phyloP scores from a whole-genome alignment of 64 coral and sea anemone species.

The Stichodactyla mertensii region DNA sequence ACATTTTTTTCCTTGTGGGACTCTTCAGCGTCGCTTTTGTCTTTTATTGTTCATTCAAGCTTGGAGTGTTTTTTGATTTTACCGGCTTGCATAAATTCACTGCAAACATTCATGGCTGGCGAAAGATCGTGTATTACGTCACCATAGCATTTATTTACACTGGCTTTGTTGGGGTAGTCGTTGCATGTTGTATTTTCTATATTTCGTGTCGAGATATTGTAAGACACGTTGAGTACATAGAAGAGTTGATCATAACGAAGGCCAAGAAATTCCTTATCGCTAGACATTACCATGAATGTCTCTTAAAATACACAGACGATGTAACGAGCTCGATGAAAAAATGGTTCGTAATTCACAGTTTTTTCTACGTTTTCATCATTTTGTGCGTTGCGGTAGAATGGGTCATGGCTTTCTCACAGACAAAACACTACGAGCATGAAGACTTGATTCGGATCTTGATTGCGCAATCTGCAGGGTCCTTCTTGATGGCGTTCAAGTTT shows the following conservation, averaged over 20 bases:
- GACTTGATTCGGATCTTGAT: not conserved
- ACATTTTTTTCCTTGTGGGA: constrained; percentile 50
- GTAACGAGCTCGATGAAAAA: not conserved
- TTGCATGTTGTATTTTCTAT: constrained; percentile 34
- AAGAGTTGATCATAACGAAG: not conserved
- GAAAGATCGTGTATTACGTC: not conserved
- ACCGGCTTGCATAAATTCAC: constrained; percentile 57
- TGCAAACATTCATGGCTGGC: constrained; percentile 17
- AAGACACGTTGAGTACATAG: constrained; percentile 20
- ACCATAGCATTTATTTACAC: constrained; percentile 7
- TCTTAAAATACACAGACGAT: constrained; percentile 25
- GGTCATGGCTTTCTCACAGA: not conserved
- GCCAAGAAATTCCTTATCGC: constrained; percentile 6
- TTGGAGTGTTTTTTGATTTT: constrained; percentile 67
- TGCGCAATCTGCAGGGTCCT: constrained; percentile 4
- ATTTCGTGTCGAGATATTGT: constrained; percentile 30
- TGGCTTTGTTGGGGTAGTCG: not conserved
- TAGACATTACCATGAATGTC: constrained; percentile 22
- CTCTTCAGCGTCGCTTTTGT: constrained; percentile 48
- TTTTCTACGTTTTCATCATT: constrained; percentile 3
- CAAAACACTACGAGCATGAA: not conserved
- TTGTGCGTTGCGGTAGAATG: not conserved
- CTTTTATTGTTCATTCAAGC: constrained; percentile 44
- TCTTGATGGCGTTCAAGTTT: constrained; percentile 19
- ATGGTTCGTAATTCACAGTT: constrained; percentile 24